These are phyloP conservation scores for Lottia gigantea DNA, from an alignment of 2,888 invertebrate genomes.

Conservation along the genomic window DNA sequence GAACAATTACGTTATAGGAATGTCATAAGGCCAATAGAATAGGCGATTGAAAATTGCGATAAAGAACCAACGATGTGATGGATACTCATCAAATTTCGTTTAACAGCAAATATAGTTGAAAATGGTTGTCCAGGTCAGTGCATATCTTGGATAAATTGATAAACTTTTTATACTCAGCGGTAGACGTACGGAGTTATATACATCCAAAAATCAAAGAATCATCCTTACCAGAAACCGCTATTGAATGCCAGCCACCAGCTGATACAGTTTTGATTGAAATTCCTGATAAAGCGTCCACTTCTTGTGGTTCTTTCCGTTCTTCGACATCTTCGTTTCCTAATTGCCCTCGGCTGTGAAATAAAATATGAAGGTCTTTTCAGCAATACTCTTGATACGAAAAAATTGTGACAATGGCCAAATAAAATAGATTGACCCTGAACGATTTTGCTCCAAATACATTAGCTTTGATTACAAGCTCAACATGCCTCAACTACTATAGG, in stretches of 20 bases:
- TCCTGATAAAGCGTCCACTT: slow-evolving; percentile 81
- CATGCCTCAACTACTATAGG: too few relatives aligned
- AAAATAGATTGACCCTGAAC: neutral
- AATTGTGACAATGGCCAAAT: neutral
- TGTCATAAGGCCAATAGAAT: too few relatives aligned
- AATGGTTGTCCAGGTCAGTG: too few relatives aligned
- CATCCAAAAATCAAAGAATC: neutral
- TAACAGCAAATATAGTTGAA: too few relatives aligned
- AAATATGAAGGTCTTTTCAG: neutral
- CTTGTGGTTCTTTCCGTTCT: slow-evolving; percentile 74
- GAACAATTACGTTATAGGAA: neutral
- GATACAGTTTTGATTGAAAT: slow-evolving; percentile 78
- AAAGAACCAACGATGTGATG: too few relatives aligned
- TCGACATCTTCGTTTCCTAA: slow-evolving; percentile 83
- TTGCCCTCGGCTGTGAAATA: slow-evolving; percentile 81
- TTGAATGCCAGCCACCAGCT: slow-evolving; percentile 89
- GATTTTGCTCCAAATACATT: too few relatives aligned
- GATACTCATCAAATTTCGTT: too few relatives aligned
- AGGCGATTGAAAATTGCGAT: too few relatives aligned
- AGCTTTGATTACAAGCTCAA: too few relatives aligned
- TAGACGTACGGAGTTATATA: too few relatives aligned
- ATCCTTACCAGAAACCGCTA: slow-evolving; percentile 77
- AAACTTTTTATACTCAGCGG: neutral
- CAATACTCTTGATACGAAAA: too few relatives aligned
- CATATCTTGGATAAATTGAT: neutral